phyloP scores from a whole-genome alignment of 2,797 vertebrate genomes.

The Rhadinocentrus ornatus region DNA sequence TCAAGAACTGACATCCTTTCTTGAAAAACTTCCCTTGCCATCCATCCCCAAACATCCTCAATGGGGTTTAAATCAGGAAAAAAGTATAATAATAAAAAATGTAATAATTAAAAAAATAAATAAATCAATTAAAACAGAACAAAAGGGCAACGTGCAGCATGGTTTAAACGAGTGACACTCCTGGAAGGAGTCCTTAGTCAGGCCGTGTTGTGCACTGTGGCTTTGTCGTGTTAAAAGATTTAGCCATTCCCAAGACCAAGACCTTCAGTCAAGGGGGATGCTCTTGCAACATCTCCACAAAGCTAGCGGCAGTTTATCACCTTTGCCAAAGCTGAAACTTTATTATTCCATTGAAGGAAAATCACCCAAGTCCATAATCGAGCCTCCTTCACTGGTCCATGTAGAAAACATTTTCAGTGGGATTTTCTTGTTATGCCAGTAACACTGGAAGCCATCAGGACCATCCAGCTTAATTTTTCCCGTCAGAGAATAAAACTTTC shows the following conservation, averaged over 20 bases:
- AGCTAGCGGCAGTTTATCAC: neutral
- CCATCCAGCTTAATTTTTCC: too few relatives aligned
- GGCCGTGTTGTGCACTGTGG: neutral
- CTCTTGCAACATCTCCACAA: neutral
- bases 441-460: too few relatives aligned
- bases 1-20: too few relatives aligned
- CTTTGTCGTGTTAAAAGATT: neutral
- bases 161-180: too few relatives aligned
- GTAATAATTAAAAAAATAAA: too few relatives aligned
- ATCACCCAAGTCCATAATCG: neutral
- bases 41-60: too few relatives aligned
- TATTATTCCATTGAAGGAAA: neutral
- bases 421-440: too few relatives aligned
- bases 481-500: neutral
- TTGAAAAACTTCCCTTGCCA: too few relatives aligned
- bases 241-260: neutral
- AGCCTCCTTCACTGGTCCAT: neutral
- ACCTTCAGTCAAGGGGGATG: neutral
- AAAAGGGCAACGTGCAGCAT: too few relatives aligned
- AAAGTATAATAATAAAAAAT: too few relatives aligned
- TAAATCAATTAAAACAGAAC: too few relatives aligned
- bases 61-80: too few relatives aligned
- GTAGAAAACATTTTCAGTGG: neutral
- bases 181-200: neutral
- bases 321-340: neutral